These are phyloP conservation scores for Tetragonula clypearis DNA, from an alignment of 1,140 invertebrate species.

Conservation along the genomic window DNA sequence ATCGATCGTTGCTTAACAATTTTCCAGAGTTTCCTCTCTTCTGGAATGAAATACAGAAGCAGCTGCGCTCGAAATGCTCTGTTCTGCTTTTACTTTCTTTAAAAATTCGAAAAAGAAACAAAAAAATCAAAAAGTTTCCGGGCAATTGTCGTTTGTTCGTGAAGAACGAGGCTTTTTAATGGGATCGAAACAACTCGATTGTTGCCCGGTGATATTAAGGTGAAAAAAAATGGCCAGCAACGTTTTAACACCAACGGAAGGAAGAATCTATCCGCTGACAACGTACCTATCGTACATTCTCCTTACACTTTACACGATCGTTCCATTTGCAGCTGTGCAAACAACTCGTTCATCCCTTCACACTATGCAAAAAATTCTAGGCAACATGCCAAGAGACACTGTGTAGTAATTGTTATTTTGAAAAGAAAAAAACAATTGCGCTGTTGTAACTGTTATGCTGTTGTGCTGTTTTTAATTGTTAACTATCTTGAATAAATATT, in stretches of 20 bases:
- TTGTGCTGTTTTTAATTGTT: not conserved
- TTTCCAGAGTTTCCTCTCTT: too few species aligned
- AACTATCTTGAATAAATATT: too few species aligned
- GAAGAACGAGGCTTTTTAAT: not conserved
- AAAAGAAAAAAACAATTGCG: not conserved
- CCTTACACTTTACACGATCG: not conserved
- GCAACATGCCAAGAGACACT: not conserved
- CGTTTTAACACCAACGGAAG: not conserved
- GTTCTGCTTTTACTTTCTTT: too few species aligned
- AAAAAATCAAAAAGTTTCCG: too few species aligned
- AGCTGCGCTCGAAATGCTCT: too few species aligned
- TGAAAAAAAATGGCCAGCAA: not conserved
- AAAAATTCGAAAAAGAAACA: too few species aligned
- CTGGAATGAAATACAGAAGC: too few species aligned
- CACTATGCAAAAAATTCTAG: not conserved
- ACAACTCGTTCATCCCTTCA: not conserved
- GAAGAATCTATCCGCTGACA: not conserved
- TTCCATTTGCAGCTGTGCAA: slow-evolving; percentile 9
- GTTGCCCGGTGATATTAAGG: not conserved
- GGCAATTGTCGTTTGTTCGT: too few species aligned
- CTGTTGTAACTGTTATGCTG: too few species aligned
- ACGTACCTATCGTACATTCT: not conserved
- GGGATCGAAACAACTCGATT: not conserved
- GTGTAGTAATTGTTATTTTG: not conserved
- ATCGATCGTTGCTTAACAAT: too few species aligned